A percentile compares a stretch with the other conserved stretches of the same genome.
phyloP scores from a whole-genome alignment of 2,888 invertebrate species.

The Petrolisthes cinctipes region DNA sequence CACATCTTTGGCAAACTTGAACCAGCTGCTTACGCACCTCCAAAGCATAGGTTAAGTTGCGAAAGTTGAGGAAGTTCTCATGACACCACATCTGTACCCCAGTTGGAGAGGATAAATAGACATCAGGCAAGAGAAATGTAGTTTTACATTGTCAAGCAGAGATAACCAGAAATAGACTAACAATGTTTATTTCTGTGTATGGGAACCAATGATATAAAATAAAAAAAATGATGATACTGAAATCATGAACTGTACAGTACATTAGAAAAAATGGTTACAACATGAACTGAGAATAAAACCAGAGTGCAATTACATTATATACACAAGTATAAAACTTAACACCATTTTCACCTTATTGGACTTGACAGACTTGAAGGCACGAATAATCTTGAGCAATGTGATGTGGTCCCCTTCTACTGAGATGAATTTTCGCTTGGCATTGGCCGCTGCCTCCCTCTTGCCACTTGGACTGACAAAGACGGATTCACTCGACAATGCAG shows the following conservation, averaged over 20 bases:
- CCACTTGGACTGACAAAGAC: conserved; percentile 81
- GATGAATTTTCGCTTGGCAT: conserved; percentile 81
- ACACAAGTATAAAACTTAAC: background rate
- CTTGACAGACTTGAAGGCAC: conserved; percentile 80
- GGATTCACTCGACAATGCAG: conserved; percentile 89
- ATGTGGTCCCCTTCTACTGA: conserved; percentile 92
- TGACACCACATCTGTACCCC: conserved; percentile 82
- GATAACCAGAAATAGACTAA: no score
- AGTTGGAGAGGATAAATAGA: no score
- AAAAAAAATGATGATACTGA: no score
- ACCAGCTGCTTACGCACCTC: conserved; percentile 85
- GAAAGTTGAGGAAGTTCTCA: conserved; percentile 86
- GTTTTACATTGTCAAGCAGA: no score
- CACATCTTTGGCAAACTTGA: conserved; percentile 78
- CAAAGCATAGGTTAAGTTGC: conserved; percentile 84
- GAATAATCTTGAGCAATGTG: conserved; percentile 89
- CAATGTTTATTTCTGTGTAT: no score
- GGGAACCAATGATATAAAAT: no score
- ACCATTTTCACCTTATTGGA: conserved; percentile 71
- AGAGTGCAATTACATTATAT: background rate
- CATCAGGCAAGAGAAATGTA: no score
- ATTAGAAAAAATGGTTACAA: background rate
- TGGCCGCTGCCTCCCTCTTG: conserved; percentile 82
- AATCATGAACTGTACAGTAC: background rate
- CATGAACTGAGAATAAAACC: no score